These are phyloP conservation scores for Brienomyrus brachyistius DNA, from an alignment of 2,113 vertebrate species.

Conservation along the genomic window DNA sequence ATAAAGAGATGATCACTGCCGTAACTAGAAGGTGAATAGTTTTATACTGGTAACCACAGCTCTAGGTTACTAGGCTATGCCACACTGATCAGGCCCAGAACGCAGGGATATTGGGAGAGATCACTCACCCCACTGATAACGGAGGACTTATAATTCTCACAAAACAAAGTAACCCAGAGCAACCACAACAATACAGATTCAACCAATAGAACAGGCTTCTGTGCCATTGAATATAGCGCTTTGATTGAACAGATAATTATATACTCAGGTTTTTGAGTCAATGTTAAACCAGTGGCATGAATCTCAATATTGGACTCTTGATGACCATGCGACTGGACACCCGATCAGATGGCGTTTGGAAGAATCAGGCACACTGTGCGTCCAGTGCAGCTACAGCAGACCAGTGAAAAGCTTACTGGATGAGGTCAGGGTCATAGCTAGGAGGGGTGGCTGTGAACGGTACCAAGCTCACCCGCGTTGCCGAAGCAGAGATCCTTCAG, in stretches of 20 bases:
- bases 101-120: neutral
- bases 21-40: neutral
- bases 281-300: neutral
- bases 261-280: neutral
- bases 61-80: neutral
- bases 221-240: neutral
- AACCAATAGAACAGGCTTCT: neutral
- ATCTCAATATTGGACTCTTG: neutral
- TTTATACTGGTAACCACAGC: neutral
- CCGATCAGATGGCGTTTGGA: neutral
- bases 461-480: conserved; percentile 62
- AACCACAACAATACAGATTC: neutral
- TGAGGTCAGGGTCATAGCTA: neutral
- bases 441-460: neutral
- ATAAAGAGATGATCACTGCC: neutral
- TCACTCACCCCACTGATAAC: neutral
- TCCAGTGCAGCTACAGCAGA: neutral
- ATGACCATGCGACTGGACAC: neutral
- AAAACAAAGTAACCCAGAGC: neutral
- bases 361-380: neutral
- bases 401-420: neutral
- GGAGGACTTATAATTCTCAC: neutral
- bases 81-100: neutral
- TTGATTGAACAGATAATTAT: neutral
- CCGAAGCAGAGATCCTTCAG: conserved; percentile 80